Conservation (phyloP, 2,888 invertebrate genomes). For the Acanthopleura granulata region DNA sequence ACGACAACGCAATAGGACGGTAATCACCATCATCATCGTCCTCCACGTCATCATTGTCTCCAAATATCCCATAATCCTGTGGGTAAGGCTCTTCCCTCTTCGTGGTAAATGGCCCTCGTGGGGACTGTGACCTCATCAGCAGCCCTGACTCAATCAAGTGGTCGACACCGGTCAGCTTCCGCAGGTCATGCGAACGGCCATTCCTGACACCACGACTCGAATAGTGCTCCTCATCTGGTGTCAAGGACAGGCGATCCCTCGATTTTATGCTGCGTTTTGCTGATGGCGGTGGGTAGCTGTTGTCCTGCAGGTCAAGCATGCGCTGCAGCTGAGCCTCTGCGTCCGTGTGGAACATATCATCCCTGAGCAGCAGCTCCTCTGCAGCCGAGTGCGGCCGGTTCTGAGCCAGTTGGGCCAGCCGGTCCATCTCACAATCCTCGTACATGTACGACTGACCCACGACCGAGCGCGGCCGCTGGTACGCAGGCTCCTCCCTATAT, state of each 20-base stretch:
- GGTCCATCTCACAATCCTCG: constrained; percentile 10
- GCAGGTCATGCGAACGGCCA: background rate
- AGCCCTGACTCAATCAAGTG: constrained; percentile 5
- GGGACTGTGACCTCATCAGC: background rate
- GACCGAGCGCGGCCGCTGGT: background rate
- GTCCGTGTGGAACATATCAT: background rate
- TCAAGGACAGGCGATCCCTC: background rate
- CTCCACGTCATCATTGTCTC: constrained; percentile 43
- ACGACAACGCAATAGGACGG: background rate
- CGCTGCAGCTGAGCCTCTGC: background rate
- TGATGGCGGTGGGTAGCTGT: background rate
- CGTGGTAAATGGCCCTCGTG: background rate
- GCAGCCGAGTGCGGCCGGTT: constrained; percentile 11
- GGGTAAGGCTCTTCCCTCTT: background rate
- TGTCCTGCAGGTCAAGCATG: background rate
- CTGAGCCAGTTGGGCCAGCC: constrained; percentile 6
- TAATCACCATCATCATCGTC: constrained; percentile 20
- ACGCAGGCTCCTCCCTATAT: background rate
- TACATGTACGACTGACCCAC: background rate
- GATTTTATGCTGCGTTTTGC: background rate
- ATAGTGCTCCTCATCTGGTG: constrained; percentile 10
- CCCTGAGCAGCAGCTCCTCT: background rate
- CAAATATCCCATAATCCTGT: constrained; percentile 46
- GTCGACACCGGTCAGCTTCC: constrained; percentile 1
- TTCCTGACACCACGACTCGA: background rate